Evolutionary conservation across 2,113 vertebrate genomes (phyloP), one percentile per base, ranked within the genome.

Genomic region (Erythrocercus mccallii): DNA sequence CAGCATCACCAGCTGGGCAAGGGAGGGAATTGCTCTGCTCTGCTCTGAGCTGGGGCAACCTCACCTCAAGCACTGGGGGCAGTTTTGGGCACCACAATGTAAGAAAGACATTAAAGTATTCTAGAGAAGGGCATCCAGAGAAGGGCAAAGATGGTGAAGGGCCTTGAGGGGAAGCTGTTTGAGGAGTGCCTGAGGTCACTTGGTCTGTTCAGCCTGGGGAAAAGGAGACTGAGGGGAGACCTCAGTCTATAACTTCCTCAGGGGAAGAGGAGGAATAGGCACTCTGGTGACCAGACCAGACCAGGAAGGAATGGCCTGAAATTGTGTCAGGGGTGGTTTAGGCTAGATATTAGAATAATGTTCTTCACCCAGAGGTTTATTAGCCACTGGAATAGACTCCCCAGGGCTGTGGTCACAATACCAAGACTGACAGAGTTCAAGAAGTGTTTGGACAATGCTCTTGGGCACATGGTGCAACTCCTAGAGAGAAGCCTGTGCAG

Each of bases 1-100:
- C 47, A 53, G 33, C 56, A 33, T 53, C 0, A 0, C 45, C 68
- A 53, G 21, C 10, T 0, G 0, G 57, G 38, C 17, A 27, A 44
- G 38, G 17, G 44, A 60, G 15, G 20, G 5, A 15, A 61, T 51
- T 58, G 44, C 35, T n/a, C 30, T 70, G 54, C 37, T 82, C 37
- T 82, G 65, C 3, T 82, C 37, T 82, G 65, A 2, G 1, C 37
- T 60, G 37, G 24, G 7, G 35, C 1, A 1, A 24, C 35, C 44
- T 69, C 79, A 28, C 11, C 53, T 60, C 2, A 0, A n/a, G 15
- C 42, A 9, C 54, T 60, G 54, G 15, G 51, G 12, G 5, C 15
- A 12, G 24, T 0, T 60, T 8, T 35, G 45, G 31, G 9, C 0
- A 2, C 21, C 38, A 27, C 17, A 27, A 9, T 9, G 3, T 14